Evolutionary conservation across 2,888 invertebrate species (phyloP).

Genomic region (Mythimna vitellina): DNA sequence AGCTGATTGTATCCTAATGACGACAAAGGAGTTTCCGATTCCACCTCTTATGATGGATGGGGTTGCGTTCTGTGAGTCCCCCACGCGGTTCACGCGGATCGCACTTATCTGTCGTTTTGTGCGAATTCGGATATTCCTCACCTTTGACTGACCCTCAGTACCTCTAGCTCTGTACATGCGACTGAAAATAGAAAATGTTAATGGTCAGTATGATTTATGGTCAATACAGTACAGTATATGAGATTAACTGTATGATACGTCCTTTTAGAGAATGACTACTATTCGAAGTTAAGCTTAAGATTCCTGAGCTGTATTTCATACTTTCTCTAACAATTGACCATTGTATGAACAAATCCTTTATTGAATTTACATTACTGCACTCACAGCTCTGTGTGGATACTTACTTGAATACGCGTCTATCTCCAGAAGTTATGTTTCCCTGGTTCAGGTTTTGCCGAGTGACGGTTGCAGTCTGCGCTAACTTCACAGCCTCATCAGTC

Average conservation of each 20-base stretch:
- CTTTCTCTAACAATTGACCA: background rate
- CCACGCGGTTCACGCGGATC: background rate
- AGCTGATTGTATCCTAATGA: slow-evolving; percentile 23
- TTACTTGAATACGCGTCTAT: background rate
- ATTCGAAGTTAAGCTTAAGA: background rate
- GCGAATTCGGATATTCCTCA: background rate
- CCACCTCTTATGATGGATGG: slow-evolving; percentile 8
- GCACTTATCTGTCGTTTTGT: background rate
- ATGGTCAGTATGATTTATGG: too few relatives aligned
- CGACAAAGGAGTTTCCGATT: background rate
- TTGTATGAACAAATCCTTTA: background rate
- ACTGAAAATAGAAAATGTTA: background rate
- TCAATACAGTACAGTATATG: background rate
- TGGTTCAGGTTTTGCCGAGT: slow-evolving; percentile 7
- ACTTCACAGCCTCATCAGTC: background rate
- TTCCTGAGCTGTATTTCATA: background rate
- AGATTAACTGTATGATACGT: background rate
- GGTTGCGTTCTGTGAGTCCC: slow-evolving; percentile 1
- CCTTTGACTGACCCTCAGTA: background rate
- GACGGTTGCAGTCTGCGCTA: background rate
- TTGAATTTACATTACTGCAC: too few relatives aligned
- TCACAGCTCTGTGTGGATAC: background rate
- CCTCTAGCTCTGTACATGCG: background rate
- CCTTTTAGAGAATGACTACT: background rate
- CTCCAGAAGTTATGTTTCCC: background rate